Evolutionary conservation across 2,113 vertebrate genomes (phyloP), one percentile per base, ranked within the genome.

Genomic region (Percina caprodes): DNA sequence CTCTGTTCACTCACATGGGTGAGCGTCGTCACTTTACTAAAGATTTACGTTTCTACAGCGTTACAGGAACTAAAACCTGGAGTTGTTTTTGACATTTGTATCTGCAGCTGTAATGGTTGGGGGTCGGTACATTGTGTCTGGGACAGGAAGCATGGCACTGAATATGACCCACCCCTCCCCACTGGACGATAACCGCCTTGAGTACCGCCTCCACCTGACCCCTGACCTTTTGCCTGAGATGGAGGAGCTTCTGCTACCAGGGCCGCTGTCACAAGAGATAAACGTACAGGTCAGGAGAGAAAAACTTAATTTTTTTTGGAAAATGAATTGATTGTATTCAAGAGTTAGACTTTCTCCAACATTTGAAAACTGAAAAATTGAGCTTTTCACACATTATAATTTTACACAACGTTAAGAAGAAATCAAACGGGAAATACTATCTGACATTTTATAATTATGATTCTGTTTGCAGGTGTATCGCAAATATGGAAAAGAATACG

Each of bases 1-100:
- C 98, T 0, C 93, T 98, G 76, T 99, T 98, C 92, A 97, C 98
- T 10, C 98, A 99, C 87, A 83, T 99, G 91, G 98, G 98, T 99
- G 91, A 96, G 96, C 49, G 9, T 6, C 23, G 19, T 58, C 35
- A 30, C 54, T 46, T 62, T 11, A 48, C 1, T 30, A 14, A 12
- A 81, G 21, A 45, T 87, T 80, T 8, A 46, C 1, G n/a, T 71
- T 58, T 76, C 26, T 15, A 14, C 14, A 11, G 0, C 26, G 6
- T 6, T 6, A 66, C 51, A 33, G 5, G 35, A 69, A 72, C 49
- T 39, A 13, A 46, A 68, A 23, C 16, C 1, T 42, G 1, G 6
- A 45, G 5, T 21, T 65, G 18, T 77, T 58, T 30, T 68, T 60
- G 45, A 23, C 11, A 15, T 67, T 67, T 74, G 42, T 60, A 45